Evolutionary conservation across 1,140 invertebrate species (phyloP).

Genomic region (Pollicipes pollicipes): DNA sequence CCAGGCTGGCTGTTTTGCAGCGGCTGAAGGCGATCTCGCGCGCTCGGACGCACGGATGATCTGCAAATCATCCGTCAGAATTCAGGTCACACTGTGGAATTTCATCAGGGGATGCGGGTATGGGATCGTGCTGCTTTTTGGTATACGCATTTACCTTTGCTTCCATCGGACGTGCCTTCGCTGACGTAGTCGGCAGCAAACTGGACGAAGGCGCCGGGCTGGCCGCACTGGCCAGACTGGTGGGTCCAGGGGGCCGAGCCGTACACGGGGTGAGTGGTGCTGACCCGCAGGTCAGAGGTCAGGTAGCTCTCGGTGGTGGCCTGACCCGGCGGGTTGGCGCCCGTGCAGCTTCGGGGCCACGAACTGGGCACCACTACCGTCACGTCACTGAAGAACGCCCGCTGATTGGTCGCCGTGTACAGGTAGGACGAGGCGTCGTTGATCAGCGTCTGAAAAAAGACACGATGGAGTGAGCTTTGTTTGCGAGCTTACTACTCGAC

Average conservation of each 20-base stretch:
- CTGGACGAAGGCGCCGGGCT: constrained; percentile 22
- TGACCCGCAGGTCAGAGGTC: constrained; percentile 13
- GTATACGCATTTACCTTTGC: neutral
- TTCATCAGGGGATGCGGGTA: too few relatives aligned
- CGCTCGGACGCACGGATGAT: too few relatives aligned
- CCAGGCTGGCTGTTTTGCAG: too few relatives aligned
- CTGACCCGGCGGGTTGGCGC: constrained; percentile 8
- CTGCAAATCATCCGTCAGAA: too few relatives aligned
- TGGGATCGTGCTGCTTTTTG: too few relatives aligned
- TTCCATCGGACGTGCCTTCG: too few relatives aligned
- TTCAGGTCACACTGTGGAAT: too few relatives aligned
- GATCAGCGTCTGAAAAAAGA: constrained; percentile 12
- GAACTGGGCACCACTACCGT: constrained; percentile 16
- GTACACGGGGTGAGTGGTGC: constrained; percentile 18
- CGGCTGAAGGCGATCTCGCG: too few relatives aligned
- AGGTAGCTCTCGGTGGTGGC: constrained; percentile 12
- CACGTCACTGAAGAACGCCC: constrained; percentile 19
- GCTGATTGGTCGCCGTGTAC: constrained; percentile 17
- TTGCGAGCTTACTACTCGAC: too few relatives aligned
- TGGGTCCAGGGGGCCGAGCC: constrained; percentile 24
- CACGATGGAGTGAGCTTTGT: too few relatives aligned
- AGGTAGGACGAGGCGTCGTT: constrained; percentile 16
- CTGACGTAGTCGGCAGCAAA: constrained; percentile 21
- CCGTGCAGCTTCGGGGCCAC: constrained; percentile 14
- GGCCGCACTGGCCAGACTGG: constrained; percentile 24